Base-by-base conservation (phyloP, 2,888 invertebrate genomes). In the Acanthosepion lycidas region DNA sequence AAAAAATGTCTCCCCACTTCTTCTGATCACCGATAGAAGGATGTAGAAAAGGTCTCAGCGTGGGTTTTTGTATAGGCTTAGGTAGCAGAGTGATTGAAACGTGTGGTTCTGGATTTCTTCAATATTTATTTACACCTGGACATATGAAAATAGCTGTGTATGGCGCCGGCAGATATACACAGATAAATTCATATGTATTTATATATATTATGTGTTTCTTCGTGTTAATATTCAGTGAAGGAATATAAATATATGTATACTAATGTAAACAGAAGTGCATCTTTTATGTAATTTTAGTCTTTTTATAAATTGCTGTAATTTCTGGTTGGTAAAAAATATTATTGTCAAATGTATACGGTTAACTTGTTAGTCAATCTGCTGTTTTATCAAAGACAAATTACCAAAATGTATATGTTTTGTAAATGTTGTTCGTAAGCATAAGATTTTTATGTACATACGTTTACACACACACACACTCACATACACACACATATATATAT, bases 1-100 rank as follows among this genome's bases (percentile, higher is more conserved):
- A n/a, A 78, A 78, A 78, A 78, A n/a, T 78, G 78, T 78, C 78
- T n/a, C 78, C 78, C 78, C 78, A n/a, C 78, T 78, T 78, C 78
- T n/a, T 78, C 5, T n/a, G 78, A 78, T 78, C 78, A n/a, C n/a
- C 15, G 78, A 78, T n/a, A 78, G 18, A 23, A n/a, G n/a, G n/a
- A n/a, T 9, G n/a, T 78, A 0, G n/a, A 78, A n/a, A 78, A 78
- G 78, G n/a, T n/a, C n/a, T 78, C 78, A 78, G 78, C 78, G 78
- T 78, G n/a, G 78, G 42, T 5, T n/a, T n/a, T 78, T 78, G 78
- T 33, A 78, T 33, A 78, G 78, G 78, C 78, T 78, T 78, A 78
- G 15, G 78, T 78, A 78, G 78, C 78, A 78, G 78, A 78, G 78
- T 78, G 78, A 78, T 78, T 78, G 42, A 78, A 78, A 78, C 78